Conservation (phyloP, 1,140 invertebrate species). For the Apis cerana region DNA sequence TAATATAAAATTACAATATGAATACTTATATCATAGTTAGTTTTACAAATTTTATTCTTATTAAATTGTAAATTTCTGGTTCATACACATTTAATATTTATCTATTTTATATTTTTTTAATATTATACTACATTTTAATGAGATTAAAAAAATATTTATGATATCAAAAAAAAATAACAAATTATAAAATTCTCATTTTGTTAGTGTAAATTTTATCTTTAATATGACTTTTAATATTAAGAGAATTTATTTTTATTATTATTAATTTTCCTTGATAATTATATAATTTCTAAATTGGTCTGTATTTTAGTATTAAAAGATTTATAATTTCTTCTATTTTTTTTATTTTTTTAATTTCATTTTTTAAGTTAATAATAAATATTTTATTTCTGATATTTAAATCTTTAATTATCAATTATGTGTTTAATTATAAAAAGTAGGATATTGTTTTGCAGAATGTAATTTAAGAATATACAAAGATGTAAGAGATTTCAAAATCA, state of each 20-base stretch:
- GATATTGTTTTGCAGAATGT: not conserved
- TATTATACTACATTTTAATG: not conserved
- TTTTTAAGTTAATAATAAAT: no score
- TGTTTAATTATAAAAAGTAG: not conserved
- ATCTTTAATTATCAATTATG: not conserved
- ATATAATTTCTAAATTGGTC: no score
- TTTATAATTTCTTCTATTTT: no score
- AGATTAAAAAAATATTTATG: not conserved
- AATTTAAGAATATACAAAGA: not conserved
- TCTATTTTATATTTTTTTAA: not conserved
- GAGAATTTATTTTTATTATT: not conserved
- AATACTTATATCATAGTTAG: not conserved
- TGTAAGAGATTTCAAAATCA: not conserved
- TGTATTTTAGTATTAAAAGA: no score
- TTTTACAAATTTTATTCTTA: slow-evolving; percentile 2
- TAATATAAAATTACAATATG: not conserved
- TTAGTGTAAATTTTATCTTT: not conserved
- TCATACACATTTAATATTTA: not conserved
- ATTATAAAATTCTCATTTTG: not conserved
- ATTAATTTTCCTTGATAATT: not conserved
- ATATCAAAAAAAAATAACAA: not conserved
- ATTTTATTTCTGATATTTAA: no score
- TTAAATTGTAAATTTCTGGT: not conserved
- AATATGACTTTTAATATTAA: not conserved
- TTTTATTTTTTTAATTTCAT: no score